Conservation (phyloP, 2,888 invertebrate genomes). For the Hydropsyche betteni region DNA sequence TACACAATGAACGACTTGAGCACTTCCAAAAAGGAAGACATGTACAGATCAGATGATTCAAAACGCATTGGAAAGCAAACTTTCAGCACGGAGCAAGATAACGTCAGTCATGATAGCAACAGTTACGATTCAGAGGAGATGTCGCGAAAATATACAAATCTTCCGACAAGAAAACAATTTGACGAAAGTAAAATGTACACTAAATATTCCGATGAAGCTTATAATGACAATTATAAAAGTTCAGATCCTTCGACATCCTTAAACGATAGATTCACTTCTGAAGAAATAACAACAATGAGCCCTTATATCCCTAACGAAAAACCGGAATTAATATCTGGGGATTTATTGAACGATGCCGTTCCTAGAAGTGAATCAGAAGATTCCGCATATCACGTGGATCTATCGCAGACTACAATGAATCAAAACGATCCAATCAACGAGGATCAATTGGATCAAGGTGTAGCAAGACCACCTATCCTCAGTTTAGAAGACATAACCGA, state of each 20-base stretch:
- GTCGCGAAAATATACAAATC: background rate
- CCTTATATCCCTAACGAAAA: background rate
- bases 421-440: background rate
- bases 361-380: background rate
- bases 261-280: background rate
- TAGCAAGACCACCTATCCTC: background rate
- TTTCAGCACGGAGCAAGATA: background rate
- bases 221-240: slow-evolving; percentile 17
- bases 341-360: background rate
- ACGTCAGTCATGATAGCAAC: slow-evolving; percentile 15
- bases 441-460: background rate
- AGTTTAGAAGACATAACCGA: slow-evolving; percentile 11
- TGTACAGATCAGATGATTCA: background rate
- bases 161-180: background rate
- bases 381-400: background rate
- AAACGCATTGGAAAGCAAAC: slow-evolving; percentile 3
- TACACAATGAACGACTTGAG: too few relatives aligned
- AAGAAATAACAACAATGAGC: slow-evolving; percentile 1
- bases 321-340: background rate
- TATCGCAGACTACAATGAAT: background rate
- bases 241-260: background rate
- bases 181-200: slow-evolving; percentile 30
- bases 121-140: slow-evolving; percentile 1
- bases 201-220: slow-evolving; percentile 3
- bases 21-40: background rate